Base-by-base conservation (phyloP, 2,797 vertebrate genomes). In the Leuciscus waleckii region DNA sequence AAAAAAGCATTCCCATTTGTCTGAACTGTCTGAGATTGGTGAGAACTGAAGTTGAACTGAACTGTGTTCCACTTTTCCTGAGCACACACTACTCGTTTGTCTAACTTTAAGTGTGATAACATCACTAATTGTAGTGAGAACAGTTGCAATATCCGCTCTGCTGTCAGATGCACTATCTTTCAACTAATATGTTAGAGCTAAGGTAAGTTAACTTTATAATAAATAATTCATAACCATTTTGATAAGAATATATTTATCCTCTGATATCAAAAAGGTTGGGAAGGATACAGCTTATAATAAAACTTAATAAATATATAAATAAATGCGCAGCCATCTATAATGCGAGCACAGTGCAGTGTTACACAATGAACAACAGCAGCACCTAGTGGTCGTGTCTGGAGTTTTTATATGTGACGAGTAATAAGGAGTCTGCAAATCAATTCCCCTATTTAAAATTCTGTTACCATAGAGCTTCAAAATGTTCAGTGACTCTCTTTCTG, bases 301-400 rank as follows among this genome's bases (percentile, higher is more conserved):
- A 21, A 7, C 81, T 37, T 51, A 13, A 56, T 67, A 37, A 61
- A 8, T 37, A 51, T 35, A 49, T 39, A 13, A 69, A 54, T 37
- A 29, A n/a, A 65, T 19, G 7, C 9, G 32, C 1, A n/a, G 32
- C 19, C 35, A 17, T 68, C 4, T 68, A n/a, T 8, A 29, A 51
- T 29, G 8, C 2, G 5, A 1, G 43, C 43, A 14, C 4, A 69
- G 41, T 39, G 75, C 43, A 77, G 65, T 39, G 16, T 51, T 49
- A 54, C 82, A 29, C 29, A 65, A 83, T 85, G 58, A 83, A 32
- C 83, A 82, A 83, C 68, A 88, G 83, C 56, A 61, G 26, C 87
- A 85, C 80, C 80, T 83, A 83, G 87, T 82, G 87, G 49, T 82
- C 37, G 11, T 14, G 14, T 54, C 7, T 63, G 6, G 77, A 29